A percentile compares a stretch with the other conserved stretches of the same genome.
phyloP scores from a whole-genome alignment of 2,797 vertebrate genomes.

The Gymnoscopelus microlampas region DNA sequence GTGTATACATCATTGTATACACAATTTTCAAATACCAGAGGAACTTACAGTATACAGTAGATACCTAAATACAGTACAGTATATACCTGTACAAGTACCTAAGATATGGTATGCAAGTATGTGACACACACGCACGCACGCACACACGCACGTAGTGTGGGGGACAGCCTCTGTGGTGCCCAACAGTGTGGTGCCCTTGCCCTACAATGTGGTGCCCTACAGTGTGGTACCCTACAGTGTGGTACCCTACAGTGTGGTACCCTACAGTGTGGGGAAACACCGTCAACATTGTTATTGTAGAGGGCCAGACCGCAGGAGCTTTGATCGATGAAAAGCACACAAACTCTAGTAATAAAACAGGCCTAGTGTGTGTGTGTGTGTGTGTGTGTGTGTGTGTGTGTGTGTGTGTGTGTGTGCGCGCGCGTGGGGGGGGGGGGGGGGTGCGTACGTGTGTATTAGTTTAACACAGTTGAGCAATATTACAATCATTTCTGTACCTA shows the following conservation, averaged over 20 bases:
- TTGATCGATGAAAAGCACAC: conserved; percentile 18
- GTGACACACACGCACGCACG: neutral
- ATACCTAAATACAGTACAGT: too few species aligned
- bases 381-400: neutral
- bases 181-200: too few species aligned
- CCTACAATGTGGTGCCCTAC: too few species aligned
- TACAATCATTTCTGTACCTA: conserved; percentile 44
- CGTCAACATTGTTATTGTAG: neutral
- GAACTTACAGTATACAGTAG: too few species aligned
- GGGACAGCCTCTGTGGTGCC: neutral
- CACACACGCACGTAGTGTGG: neutral
- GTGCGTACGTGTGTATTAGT: neutral
- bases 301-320: neutral
- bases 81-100: too few species aligned
- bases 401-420: neutral
- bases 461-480: conserved; percentile 9
- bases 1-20: neutral
- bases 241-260: neutral
- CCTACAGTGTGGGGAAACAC: neutral
- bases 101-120: too few species aligned
- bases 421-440: too few species aligned
- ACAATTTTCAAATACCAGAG: neutral
- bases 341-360: conserved; percentile 4
- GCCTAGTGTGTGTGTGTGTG: neutral
- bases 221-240: neutral